Conservation (phyloP, 2,888 invertebrate species). For the Mimumesa dahlbomi region DNA sequence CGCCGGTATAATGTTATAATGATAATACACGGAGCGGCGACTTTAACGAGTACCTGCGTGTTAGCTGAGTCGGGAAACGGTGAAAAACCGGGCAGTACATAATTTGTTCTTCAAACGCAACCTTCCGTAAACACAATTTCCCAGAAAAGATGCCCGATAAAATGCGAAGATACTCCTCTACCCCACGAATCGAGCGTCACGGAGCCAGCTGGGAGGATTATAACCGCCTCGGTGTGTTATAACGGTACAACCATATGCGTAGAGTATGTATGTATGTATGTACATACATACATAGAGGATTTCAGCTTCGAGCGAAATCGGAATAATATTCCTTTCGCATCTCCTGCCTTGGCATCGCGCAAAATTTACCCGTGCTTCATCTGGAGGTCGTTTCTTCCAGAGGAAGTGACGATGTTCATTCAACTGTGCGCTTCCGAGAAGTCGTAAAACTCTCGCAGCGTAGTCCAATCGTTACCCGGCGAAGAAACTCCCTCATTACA, state of each 20-base stretch:
- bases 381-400: constrained; percentile 7
- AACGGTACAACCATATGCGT: constrained; percentile 61
- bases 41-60: constrained; percentile 25
- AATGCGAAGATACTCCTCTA: constrained; percentile 47
- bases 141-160: constrained; percentile 52
- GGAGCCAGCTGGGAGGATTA: constrained; percentile 62
- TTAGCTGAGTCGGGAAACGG: neutral
- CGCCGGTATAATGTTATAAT: neutral
- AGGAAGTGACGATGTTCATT: constrained; percentile 52
- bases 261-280: constrained; percentile 42
- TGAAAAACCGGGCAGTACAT: constrained; percentile 31
- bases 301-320: constrained; percentile 50
- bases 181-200: constrained; percentile 47
- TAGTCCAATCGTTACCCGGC: constrained; percentile 55
- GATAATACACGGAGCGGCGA: neutral
- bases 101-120: constrained; percentile 45
- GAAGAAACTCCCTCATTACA: constrained; percentile 62
- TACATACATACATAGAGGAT: constrained; percentile 1
- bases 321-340: constrained; percentile 43
- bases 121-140: constrained; percentile 48
- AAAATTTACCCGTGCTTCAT: constrained; percentile 18
- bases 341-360: neutral
- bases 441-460: constrained; percentile 55
- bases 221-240: constrained; percentile 52
- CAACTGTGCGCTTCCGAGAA: constrained; percentile 52